Conservation (phyloP, 2,113 vertebrate species). For the Pandion haliaetus region DNA sequence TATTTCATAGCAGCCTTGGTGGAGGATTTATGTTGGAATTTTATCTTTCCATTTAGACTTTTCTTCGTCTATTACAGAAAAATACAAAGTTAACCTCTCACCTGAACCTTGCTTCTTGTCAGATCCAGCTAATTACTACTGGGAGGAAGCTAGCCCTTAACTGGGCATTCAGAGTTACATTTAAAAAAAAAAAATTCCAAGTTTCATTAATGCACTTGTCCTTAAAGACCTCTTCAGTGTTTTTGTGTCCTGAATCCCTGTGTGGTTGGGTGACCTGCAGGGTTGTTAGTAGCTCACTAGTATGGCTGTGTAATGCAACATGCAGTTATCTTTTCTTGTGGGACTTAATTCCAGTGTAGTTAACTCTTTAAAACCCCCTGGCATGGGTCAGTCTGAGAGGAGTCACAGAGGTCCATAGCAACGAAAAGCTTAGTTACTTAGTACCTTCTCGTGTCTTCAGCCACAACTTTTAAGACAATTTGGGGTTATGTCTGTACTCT, state of each 20-base stretch:
- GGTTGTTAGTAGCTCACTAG: background rate
- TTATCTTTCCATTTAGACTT: conserved; percentile 26
- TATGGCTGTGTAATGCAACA: fast-evolving
- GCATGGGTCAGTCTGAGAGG: background rate
- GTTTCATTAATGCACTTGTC: background rate
- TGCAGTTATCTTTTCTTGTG: background rate
- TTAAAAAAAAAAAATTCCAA: background rate
- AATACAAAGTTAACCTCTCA: conserved; percentile 27
- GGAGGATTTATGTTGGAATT: conserved; percentile 34
- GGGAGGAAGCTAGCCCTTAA: background rate
- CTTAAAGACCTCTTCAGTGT: background rate
- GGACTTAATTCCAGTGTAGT: background rate
- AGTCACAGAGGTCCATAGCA: background rate
- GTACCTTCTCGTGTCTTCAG: background rate
- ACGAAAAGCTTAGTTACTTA: fast-evolving
- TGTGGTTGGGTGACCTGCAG: background rate
- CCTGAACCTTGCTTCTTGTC: background rate
- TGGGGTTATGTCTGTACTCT: background rate
- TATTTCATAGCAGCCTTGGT: conserved; percentile 57
- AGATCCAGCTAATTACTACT: background rate
- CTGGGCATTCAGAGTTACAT: background rate
- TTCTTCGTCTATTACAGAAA: background rate
- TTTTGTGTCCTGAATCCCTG: background rate
- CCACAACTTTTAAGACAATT: background rate
- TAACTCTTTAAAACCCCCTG: background rate